Conservation (phyloP, 1,140 invertebrate genomes). For the Parasteatoda tepidariorum region DNA sequence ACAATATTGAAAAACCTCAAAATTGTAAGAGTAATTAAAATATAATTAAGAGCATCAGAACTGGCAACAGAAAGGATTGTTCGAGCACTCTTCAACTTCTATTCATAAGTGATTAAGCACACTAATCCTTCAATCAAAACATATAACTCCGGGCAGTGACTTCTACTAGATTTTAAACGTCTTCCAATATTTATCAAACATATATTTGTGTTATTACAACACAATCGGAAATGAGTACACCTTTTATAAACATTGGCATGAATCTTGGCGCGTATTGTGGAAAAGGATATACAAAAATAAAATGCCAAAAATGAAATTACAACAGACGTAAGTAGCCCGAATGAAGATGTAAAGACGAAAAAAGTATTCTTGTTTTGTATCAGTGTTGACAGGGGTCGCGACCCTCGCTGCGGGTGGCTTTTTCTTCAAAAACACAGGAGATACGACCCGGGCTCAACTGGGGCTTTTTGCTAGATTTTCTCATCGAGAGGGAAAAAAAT, state of each 20-base stretch:
- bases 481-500: neutral
- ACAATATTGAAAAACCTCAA: too few species aligned
- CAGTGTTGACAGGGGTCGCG: constrained; percentile 19
- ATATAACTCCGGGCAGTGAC: neutral
- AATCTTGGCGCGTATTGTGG: neutral
- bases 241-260: neutral
- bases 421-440: neutral
- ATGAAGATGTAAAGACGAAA: neutral
- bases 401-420: constrained; percentile 4
- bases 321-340: neutral
- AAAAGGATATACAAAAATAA: neutral
- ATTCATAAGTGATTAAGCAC: too few species aligned
- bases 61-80: too few species aligned
- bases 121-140: too few species aligned
- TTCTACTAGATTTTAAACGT: neutral
- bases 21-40: too few species aligned
- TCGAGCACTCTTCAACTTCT: too few species aligned
- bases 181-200: constrained; percentile 9
- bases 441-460: neutral
- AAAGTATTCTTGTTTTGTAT: constrained; percentile 11
- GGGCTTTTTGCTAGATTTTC: neutral
- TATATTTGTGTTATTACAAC: neutral
- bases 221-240: neutral
- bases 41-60: too few species aligned
- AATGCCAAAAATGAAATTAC: neutral